Evolutionary conservation across 1,140 invertebrate species (phyloP), one percentile per base, ranked within the genome.

Genomic region (Nasonia vitripennis): DNA sequence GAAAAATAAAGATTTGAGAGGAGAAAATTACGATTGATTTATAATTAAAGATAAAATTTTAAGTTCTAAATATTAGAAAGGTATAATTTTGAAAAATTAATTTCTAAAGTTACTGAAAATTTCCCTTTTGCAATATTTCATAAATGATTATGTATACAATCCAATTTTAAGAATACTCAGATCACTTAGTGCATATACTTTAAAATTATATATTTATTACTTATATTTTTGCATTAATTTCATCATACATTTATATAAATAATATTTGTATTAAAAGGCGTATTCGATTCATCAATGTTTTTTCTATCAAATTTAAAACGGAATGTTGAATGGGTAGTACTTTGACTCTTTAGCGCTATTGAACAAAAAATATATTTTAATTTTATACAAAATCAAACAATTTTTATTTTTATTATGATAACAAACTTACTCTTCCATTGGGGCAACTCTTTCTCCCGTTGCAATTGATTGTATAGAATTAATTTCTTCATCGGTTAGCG

Each of bases 401-500:
- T 70, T 81, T 81, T 23, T 55, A 68, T 51, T 67, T 27, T 41
- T 78, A 55, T 45, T 74, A 14, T 70, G 74, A 23, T 48, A 23
- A 78, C 1, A 55, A 84, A 88, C 87, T 89, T 89, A 92, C 91
- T 79, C 37, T 4, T 0, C 0, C 41, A 89, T 89, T 1, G 27
- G 11, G 2, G 88, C 87, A 67, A 92, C 84, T 77, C 91, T 87
- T 12, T 87, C 48, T n/a, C 91, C 90, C 27, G 78, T 91, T 70
- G 87, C 86, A 23, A 89, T 62, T 12, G 71, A 78, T 78, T 89
- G 87, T 9, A 93, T 88, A 20, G 9, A 45, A 70, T 34, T 82
- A 74, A 96, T 93, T 90, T 97, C 96, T 51, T 95, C 95, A 0
- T 92, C 88, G 0, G 94, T 94, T 1, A 97, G 90, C 78, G 94